These are phyloP conservation scores for Camelus bactrianus DNA, from an alignment of 2,113 vertebrate species.

Conservation along the genomic window DNA sequence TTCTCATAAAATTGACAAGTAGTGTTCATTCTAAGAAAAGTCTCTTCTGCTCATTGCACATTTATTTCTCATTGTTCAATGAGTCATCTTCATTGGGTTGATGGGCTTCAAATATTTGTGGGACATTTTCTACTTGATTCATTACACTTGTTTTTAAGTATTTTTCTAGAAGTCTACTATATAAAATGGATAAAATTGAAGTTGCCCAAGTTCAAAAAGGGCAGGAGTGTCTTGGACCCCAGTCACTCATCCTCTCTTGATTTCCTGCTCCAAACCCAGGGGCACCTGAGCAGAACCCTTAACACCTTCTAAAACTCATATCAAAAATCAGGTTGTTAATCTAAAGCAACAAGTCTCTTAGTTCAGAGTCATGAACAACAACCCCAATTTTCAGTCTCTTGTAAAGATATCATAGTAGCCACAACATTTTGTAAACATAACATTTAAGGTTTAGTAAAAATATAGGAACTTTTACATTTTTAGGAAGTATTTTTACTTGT, in stretches of 20 bases:
- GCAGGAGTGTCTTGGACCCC: neutral
- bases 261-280: neutral
- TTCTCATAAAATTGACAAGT: conserved; percentile 44
- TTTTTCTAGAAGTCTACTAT: neutral
- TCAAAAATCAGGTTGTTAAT: neutral
- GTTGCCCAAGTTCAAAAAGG: neutral
- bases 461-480: neutral
- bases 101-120: neutral
- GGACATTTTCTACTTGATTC: neutral
- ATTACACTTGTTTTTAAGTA: neutral
- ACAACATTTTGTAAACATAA: neutral
- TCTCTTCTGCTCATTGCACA: conserved; percentile 14
- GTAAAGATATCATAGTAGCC: neutral
- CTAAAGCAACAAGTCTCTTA: neutral
- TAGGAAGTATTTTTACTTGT: neutral
- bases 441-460: neutral
- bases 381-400: neutral
- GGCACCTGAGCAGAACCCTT: neutral
- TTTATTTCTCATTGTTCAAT: conserved; percentile 29
- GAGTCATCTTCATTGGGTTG: neutral
- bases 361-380: neutral
- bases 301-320: neutral
- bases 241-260: neutral
- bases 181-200: conserved; percentile 26
- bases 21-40: conserved; percentile 54